Base-by-base conservation (phyloP, 2,797 vertebrate species). In the Trachurus trachurus region DNA sequence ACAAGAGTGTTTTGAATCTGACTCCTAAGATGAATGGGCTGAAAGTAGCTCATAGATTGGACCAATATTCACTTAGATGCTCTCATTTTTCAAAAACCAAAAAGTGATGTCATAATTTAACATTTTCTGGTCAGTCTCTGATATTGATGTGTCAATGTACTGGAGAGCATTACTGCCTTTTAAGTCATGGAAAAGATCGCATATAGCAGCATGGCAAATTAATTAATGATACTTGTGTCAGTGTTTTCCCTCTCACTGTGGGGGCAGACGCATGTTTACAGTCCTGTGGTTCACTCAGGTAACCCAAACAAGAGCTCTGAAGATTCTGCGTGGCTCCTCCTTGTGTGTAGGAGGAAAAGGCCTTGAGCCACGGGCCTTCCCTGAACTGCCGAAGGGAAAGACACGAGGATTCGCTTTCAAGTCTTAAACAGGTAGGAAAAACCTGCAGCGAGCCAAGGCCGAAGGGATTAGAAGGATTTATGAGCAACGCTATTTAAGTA, bases 381-480 rank as follows among this genome's bases (percentile, higher is more conserved):
- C 52, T 47, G 15, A 81, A 76, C 76, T 76, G 76, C 64, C 58
- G 59, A 85, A 16, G 67, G 71, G 39, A 88, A 83, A 86, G 66
- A 78, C 53, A 64, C 15, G 39, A 82, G 78, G 81, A 85, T 87
- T 83, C 75, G 42, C 63, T 65, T 57, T 54, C 22, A 61, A 66
- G 76, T 77, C 80, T 26, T 56, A 74, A 80, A 78, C 83, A 92
- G 81, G 87, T 83, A 22, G 71, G 71, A 74, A 70, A 70, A 87
- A 68, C 62, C 1, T 76, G 39, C 71, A 73, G 40, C 19, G 29
- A 73, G 80, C n/a, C 91, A 89, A 93, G 93, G 93, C 71, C 69
- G 72, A 68, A 67, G 4, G 83, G 94, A 92, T 95, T 94, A 93
- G 81, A 54, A 34, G 71, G 90, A 89, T 94, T 93, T 87, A 67